phyloP scores from a whole-genome alignment of 2,113 vertebrate genomes.

The Pachycephala philippinensis region DNA sequence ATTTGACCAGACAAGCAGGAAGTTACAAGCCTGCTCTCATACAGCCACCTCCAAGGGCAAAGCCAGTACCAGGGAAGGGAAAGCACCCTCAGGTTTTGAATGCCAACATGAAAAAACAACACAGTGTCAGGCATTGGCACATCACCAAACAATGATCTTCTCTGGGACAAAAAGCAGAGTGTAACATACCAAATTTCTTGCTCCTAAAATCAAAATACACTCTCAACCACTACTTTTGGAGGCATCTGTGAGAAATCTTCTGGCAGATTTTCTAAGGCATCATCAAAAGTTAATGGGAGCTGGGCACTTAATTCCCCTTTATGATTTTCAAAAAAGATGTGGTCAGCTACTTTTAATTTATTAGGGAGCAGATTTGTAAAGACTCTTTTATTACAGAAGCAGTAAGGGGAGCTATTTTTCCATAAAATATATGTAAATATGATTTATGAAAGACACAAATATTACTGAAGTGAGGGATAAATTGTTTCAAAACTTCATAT shows the following conservation, averaged over 20 bases:
- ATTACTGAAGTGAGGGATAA: slow-evolving; percentile 38
- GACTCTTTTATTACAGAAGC: slow-evolving; percentile 35
- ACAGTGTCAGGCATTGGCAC: neutral
- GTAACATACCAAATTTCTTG: neutral
- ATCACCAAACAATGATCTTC: neutral
- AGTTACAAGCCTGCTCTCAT: neutral
- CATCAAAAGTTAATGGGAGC: slow-evolving; percentile 24
- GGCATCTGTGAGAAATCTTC: neutral
- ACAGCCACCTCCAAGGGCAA: neutral
- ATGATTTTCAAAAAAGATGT: slow-evolving; percentile 16
- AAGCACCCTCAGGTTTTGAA: neutral
- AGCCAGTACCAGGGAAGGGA: neutral
- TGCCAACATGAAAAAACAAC: neutral
- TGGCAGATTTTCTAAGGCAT: neutral
- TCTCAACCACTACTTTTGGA: neutral
- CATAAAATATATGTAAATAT: slow-evolving; percentile 52
- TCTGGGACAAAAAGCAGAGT: neutral
- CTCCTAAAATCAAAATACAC: neutral
- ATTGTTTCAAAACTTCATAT: slow-evolving; percentile 7
- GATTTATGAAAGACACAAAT: slow-evolving; percentile 49
- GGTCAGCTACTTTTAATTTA: slow-evolving; percentile 45
- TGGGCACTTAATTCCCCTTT: slow-evolving; percentile 37
- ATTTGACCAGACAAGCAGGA: neutral
- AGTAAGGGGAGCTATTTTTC: slow-evolving; percentile 40
- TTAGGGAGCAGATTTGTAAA: slow-evolving; percentile 19